Base-by-base conservation (phyloP, 2,797 vertebrate genomes). In the Ptychadena robeensis region DNA sequence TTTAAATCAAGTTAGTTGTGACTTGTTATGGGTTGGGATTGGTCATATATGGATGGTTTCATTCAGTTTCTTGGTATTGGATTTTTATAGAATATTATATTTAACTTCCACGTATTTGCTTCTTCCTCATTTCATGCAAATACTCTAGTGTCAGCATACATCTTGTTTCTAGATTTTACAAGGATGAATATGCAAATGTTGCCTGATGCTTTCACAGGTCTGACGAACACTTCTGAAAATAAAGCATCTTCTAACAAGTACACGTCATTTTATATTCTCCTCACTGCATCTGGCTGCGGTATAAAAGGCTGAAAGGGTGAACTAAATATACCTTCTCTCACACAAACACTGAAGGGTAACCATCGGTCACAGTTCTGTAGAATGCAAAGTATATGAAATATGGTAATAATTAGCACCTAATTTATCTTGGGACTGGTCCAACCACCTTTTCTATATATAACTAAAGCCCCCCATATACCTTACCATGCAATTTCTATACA, bases 201-300 rank as follows among this genome's bases (percentile, higher is more conserved):
- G 63, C 31, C 63, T 77, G 35, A 67, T 34, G 63, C 63, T 22
- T 66, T 77, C 63, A 77, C 74, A 66, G 25, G 74, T 77, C 74
- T 77, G 74, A 77, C 74, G 22, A 77, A 66, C 40, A 32, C 63
- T 48, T 35, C 74, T 77, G 28, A 66, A 77, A 77, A 66, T 77
- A 77, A 61, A 25, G 48, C 63, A 25, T 66, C 63, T 32, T 77
- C 38, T 77, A 77, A 77, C 74, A 77, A 77, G 74, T 77, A 77
- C 76, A 68, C 69, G 76, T 69, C 38, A 79, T 59, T 61, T 38
- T 70, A 63, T 10, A 70, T 79, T 71, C 77, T 70, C 63, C 30
- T 77, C 74, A 66, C 63, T 66, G 63, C 15, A 44, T 77, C 35
- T 48, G 15, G 38, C 35, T 31, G 28, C 73, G 18, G 59, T 11